Percentiles rank a stretch among this genome's conserved stretches.
Conservation (phyloP, 2,888 invertebrate genomes). For the Lasioglossum figueresi region DNA sequence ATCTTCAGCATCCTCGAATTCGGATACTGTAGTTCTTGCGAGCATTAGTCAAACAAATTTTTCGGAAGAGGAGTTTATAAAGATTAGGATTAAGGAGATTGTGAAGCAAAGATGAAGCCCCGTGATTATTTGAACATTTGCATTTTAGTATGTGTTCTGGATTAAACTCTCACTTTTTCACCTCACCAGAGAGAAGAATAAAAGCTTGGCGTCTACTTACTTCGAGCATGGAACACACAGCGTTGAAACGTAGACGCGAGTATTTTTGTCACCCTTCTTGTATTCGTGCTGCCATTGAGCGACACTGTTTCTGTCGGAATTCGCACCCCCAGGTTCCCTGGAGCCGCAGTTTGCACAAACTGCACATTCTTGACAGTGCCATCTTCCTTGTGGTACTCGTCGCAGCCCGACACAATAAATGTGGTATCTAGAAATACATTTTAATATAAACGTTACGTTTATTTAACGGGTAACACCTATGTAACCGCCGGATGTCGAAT, state of each 20-base stretch:
- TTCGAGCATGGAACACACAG: conserved; percentile 90
- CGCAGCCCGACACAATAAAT: conserved; percentile 94
- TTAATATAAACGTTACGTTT: not conserved
- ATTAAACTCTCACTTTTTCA: conserved; percentile 39
- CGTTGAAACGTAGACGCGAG: conserved; percentile 84
- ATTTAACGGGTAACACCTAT: not conserved
- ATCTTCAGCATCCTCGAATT: conserved; percentile 22
- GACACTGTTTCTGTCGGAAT: conserved; percentile 81
- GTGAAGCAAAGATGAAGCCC: conserved; percentile 61
- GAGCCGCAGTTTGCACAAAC: conserved; percentile 86
- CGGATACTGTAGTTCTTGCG: conserved; percentile 15
- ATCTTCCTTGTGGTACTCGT: conserved; percentile 93
- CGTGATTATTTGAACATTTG: conserved; percentile 41
- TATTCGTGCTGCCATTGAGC: conserved; percentile 85
- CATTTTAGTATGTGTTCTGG: conserved; percentile 40
- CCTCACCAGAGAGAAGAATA: conserved; percentile 8
- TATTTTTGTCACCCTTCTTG: conserved; percentile 84
- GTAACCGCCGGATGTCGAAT: too few species aligned
- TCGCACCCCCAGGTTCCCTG: conserved; percentile 84
- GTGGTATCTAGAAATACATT: conserved; percentile 87
- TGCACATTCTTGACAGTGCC: conserved; percentile 94
- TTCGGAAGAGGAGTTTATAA: conserved; percentile 26
- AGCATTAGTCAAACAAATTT: conserved; percentile 23
- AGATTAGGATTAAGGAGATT: conserved; percentile 34
- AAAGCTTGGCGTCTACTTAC: conserved; percentile 84